These are phyloP conservation scores for Caenorhabditis becei DNA, from an alignment of 2,888 invertebrate genomes.

Conservation along the genomic window DNA sequence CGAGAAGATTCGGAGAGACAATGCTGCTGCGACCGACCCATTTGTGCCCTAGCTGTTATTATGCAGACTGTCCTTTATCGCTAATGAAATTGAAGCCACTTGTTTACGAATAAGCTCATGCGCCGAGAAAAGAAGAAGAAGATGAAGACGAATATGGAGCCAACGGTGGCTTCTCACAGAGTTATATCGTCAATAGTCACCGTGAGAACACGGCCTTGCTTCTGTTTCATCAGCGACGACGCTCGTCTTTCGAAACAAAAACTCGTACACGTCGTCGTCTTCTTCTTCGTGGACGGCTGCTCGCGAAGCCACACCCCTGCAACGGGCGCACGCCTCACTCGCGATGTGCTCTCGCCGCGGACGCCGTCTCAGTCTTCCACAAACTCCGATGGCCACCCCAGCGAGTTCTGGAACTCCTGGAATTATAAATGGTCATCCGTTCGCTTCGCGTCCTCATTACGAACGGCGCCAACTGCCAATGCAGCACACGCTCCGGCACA, in stretches of 20 bases:
- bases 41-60: constrained; percentile 38
- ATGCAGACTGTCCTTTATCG: constrained; percentile 39
- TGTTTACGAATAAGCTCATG: constrained; percentile 48
- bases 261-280: constrained; percentile 39
- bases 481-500: constrained; percentile 52
- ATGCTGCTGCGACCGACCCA: neutral
- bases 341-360: constrained; percentile 56
- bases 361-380: constrained; percentile 58
- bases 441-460: constrained; percentile 47
- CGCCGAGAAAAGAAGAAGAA: constrained; percentile 9
- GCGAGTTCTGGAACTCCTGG: constrained; percentile 26
- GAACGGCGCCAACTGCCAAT: constrained; percentile 51
- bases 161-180: neutral
- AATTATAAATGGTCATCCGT: constrained; percentile 45
- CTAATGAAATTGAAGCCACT: constrained; percentile 57
- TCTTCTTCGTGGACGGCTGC: constrained; percentile 15
- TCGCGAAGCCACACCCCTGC: constrained; percentile 53
- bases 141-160: constrained; percentile 25
- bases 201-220: constrained; percentile 39
- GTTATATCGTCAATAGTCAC: constrained; percentile 58
- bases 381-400: constrained; percentile 53
- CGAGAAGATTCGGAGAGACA: too few relatives aligned
- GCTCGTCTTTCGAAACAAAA: constrained; percentile 44
- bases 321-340: constrained; percentile 44
- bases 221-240: constrained; percentile 48